phyloP scores from a whole-genome alignment of 2,113 vertebrate species.

The Ursus arctos region DNA sequence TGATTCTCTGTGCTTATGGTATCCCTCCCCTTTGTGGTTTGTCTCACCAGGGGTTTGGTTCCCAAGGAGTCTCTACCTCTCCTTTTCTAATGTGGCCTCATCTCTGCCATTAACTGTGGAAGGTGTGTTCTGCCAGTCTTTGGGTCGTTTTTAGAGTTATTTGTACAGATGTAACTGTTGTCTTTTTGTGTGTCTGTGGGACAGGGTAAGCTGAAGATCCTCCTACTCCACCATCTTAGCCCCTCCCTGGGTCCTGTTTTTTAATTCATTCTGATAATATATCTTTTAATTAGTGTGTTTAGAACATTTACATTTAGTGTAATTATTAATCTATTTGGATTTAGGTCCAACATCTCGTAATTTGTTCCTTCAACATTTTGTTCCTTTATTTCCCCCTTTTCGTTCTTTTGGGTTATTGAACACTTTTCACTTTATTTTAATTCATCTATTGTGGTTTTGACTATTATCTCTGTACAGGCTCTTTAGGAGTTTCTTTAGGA shows the following conservation, averaged over 20 bases:
- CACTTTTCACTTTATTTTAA: background rate
- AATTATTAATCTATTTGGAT: background rate
- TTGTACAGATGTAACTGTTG: background rate
- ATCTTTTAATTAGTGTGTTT: background rate
- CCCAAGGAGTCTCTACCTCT: background rate
- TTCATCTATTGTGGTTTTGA: background rate
- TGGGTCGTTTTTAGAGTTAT: background rate
- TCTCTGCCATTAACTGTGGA: background rate
- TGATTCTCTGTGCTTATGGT: background rate
- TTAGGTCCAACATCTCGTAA: background rate
- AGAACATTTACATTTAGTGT: background rate
- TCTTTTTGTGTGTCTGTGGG: background rate
- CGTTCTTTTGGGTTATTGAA: background rate
- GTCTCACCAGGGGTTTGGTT: background rate
- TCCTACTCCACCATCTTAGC: background rate
- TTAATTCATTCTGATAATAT: background rate
- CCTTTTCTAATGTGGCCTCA: background rate
- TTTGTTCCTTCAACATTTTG: slow-evolving; percentile 5
- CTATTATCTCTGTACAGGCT: background rate
- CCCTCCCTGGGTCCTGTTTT: background rate
- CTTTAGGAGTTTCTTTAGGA: background rate
- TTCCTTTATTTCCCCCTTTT: background rate
- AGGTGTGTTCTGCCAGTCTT: background rate
- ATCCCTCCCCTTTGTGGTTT: background rate
- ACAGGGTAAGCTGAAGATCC: background rate